A percentile compares a stretch with the other conserved stretches of the same genome.
Conservation (phyloP, 2,797 vertebrate genomes). For the Channa striata region DNA sequence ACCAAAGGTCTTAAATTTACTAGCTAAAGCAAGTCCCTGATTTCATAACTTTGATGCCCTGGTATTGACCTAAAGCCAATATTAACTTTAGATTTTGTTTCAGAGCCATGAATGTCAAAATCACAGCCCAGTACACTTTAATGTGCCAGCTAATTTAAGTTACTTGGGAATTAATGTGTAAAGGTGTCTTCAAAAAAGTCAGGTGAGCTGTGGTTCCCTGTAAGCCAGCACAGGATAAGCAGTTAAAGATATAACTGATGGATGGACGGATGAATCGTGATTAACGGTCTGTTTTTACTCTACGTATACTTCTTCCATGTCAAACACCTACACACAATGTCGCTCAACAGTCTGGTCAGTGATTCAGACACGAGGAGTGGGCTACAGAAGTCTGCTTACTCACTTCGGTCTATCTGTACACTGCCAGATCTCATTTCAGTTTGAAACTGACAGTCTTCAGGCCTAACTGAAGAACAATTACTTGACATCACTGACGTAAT, state of each 20-base stretch:
- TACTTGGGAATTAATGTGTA: not conserved
- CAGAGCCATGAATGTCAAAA: not conserved
- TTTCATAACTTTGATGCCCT: not conserved
- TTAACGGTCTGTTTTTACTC: not conserved
- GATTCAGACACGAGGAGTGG: no score
- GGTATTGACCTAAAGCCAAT: not conserved
- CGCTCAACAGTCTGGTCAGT: no score
- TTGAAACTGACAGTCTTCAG: no score
- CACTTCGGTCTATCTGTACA: no score
- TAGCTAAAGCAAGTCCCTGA: not conserved
- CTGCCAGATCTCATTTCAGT: no score
- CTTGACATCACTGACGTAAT: not conserved
- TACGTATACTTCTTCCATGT: not conserved
- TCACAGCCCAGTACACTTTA: not conserved
- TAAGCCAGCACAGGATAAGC: no score
- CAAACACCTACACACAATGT: not conserved
- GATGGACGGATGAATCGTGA: not conserved
- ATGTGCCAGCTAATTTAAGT: not conserved
- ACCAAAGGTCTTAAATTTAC: not conserved
- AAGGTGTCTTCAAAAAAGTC: no score
- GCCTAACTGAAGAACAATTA: no score
- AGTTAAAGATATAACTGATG: no score
- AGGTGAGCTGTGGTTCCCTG: no score
- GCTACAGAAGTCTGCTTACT: no score
- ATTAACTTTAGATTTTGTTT: not conserved